A percentile compares a stretch with the other conserved stretches of the same genome.
phyloP scores from a whole-genome alignment of 2,797 vertebrate species.

The Neosilurus mollespiculum region DNA sequence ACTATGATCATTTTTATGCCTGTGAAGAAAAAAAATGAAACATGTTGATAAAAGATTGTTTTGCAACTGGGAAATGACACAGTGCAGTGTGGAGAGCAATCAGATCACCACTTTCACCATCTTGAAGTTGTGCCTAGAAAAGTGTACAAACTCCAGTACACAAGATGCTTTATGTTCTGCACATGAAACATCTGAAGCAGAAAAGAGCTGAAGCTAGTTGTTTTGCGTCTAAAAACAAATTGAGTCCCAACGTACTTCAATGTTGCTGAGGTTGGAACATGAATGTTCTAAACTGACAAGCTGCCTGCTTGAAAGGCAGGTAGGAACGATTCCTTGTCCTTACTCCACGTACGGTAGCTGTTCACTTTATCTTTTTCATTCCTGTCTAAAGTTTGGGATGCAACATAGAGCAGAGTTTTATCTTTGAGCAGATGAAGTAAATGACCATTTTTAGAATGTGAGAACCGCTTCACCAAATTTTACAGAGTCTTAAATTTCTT shows the following conservation, averaged over 20 bases:
- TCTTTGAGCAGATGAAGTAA: background rate
- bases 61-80: background rate
- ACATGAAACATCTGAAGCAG: background rate
- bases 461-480: background rate
- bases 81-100: background rate
- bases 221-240: background rate
- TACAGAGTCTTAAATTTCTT: background rate
- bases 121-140: background rate
- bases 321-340: background rate
- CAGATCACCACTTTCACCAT: background rate
- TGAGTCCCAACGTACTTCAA: background rate
- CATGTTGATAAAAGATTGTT: background rate
- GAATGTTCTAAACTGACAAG: background rate
- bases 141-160: background rate
- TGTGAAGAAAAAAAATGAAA: background rate
- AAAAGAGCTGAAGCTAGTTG: background rate
- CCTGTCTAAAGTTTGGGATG: background rate
- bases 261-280: background rate
- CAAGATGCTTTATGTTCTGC: background rate
- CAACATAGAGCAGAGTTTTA: background rate
- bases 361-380: background rate
- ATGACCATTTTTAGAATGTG: background rate
- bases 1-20: background rate
- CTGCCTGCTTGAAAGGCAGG: constrained; percentile 2
- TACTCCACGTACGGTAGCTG: background rate